Evolutionary conservation across 2,888 invertebrate genomes (phyloP).

Genomic region (Omphaloscelis lunosa): DNA sequence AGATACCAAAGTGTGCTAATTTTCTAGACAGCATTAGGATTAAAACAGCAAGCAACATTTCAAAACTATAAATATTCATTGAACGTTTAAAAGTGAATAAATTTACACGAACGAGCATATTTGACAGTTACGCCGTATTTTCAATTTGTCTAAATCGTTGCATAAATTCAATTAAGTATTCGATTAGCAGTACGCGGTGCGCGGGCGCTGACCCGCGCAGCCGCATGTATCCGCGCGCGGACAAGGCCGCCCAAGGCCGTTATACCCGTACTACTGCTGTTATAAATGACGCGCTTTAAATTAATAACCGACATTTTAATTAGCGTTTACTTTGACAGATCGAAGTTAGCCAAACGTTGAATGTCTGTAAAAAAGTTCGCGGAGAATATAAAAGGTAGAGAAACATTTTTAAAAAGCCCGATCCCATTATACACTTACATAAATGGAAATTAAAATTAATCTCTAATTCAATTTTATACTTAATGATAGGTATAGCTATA

Average conservation of each 20-base stretch:
- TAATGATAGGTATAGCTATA: slow-evolving; percentile 9
- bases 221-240: slow-evolving; percentile 72
- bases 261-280: slow-evolving; percentile 72
- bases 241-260: slow-evolving; percentile 89
- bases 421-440: slow-evolving; percentile 7
- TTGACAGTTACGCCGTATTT: slow-evolving; percentile 49
- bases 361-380: background rate
- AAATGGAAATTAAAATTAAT: slow-evolving; percentile 33
- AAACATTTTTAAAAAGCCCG: slow-evolving; percentile 16
- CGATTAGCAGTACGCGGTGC: slow-evolving; percentile 70
- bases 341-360: background rate
- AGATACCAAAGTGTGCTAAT: slow-evolving; percentile 17
- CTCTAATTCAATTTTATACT: background rate
- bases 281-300: slow-evolving; percentile 56
- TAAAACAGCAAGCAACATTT: slow-evolving; percentile 12
- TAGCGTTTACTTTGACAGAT: slow-evolving; percentile 29
- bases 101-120: slow-evolving; percentile 43
- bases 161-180: slow-evolving; percentile 70
- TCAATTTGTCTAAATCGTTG: slow-evolving; percentile 59
- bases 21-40: slow-evolving; percentile 30
- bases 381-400: background rate
- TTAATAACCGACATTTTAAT: slow-evolving; percentile 56
- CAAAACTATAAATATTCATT: slow-evolving; percentile 14
- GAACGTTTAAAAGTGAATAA: slow-evolving; percentile 22
- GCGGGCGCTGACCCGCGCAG: slow-evolving; percentile 74